Evolutionary conservation across 2,797 vertebrate genomes (phyloP).

Genomic region (Chelonia mydas): DNA sequence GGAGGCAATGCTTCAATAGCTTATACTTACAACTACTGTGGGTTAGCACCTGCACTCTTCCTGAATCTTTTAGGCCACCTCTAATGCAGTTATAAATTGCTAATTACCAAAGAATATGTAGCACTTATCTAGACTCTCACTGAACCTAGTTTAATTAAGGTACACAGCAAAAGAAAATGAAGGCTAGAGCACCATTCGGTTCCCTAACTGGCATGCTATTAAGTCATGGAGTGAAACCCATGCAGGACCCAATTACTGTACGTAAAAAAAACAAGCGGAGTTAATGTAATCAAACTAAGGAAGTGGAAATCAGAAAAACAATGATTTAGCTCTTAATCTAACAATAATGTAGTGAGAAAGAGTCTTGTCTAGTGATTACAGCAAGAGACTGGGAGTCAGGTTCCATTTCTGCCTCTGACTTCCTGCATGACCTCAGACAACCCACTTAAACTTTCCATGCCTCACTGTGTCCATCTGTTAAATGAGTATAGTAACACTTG

Average conservation of each 20-base stretch:
- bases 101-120: slow-evolving; percentile 25
- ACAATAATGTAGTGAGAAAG: slow-evolving; percentile 4
- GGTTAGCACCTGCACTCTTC: neutral
- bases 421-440: neutral
- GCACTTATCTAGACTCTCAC: slow-evolving; percentile 4
- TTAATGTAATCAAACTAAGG: slow-evolving; percentile 21
- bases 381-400: neutral
- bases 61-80: neutral
- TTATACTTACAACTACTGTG: neutral
- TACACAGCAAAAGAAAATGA: slow-evolving; percentile 36
- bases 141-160: slow-evolving; percentile 43
- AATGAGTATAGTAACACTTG: neutral
- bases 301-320: slow-evolving; percentile 7
- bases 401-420: neutral
- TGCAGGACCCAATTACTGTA: neutral
- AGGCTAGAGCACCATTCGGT: neutral
- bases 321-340: neutral
- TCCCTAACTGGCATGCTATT: slow-evolving; percentile 16
- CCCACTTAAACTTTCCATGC: neutral
- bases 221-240: slow-evolving; percentile 6
- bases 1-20: neutral
- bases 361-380: neutral
- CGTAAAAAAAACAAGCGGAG: neutral
- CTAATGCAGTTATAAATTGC: slow-evolving; percentile 29
- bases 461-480: neutral